phyloP scores from a whole-genome alignment of 35 echinoderm and acorn worm genomes.

The Apostichopus japonicus region DNA sequence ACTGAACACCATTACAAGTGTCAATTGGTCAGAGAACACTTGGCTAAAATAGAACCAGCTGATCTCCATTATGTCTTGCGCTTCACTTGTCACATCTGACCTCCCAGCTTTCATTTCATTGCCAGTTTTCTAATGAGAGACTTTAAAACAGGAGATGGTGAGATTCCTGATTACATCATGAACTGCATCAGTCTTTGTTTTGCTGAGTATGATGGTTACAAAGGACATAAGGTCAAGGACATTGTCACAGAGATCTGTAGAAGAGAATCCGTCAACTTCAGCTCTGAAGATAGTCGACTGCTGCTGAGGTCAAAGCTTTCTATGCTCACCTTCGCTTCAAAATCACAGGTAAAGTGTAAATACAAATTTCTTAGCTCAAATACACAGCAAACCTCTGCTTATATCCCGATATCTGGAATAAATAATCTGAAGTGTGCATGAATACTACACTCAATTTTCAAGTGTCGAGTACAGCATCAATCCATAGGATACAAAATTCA shows the following conservation, averaged over 20 bases:
- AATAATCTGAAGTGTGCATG: too few species aligned
- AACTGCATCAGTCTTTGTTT: slow-evolving; percentile 31
- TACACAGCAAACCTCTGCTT: too few species aligned
- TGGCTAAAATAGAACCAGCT: not conserved
- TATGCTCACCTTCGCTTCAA: not conserved
- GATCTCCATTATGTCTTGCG: slow-evolving; percentile 3
- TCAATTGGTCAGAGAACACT: not conserved
- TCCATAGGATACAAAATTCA: too few species aligned
- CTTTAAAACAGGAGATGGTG: not conserved
- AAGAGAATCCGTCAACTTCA: not conserved
- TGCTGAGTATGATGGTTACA: not conserved
- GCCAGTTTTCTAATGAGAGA: not conserved
- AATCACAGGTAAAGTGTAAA: not conserved
- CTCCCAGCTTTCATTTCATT: slow-evolving; percentile 11
- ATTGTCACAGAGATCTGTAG: not conserved
- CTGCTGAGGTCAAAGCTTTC: not conserved
- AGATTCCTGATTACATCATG: slow-evolving; percentile 5
- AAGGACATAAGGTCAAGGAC: not conserved
- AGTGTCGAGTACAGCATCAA: too few species aligned
- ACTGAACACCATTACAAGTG: too few species aligned
- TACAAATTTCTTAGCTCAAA: too few species aligned
- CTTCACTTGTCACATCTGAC: slow-evolving; percentile 1
- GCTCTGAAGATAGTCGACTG: not conserved
- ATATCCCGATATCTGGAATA: too few species aligned
- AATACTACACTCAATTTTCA: too few species aligned